A percentile compares a stretch with the other conserved stretches of the same genome.
Evolutionary conservation across 2,888 invertebrate genomes (phyloP).

Genomic region (Ennomos erosarius): DNA sequence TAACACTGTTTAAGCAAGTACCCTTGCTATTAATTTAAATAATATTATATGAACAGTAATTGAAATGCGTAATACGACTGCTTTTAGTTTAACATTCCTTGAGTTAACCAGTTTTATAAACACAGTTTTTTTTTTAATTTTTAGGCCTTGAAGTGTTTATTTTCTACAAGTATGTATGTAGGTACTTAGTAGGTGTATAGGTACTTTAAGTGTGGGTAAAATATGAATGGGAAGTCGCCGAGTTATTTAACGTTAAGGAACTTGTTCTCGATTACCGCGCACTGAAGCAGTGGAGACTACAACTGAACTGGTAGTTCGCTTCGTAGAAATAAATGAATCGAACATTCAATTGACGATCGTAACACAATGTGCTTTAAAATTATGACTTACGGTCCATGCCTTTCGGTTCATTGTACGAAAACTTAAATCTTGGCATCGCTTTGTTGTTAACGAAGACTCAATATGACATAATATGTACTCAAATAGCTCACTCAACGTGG

Average conservation of each 20-base stretch:
- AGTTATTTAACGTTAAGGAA: constrained; percentile 4
- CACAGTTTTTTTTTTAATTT: too few relatives aligned
- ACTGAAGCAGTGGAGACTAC: constrained; percentile 16
- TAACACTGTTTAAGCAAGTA: too few relatives aligned
- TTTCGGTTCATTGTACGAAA: constrained; percentile 36
- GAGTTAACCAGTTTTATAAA: too few relatives aligned
- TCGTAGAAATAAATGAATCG: constrained; percentile 35
- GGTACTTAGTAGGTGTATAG: too few relatives aligned
- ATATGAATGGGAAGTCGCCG: background rate
- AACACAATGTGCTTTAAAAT: constrained; percentile 20
- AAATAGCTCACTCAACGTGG: constrained; percentile 33
- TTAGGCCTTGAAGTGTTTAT: too few relatives aligned
- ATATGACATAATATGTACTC: constrained; percentile 38
- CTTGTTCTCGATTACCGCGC: constrained; percentile 9
- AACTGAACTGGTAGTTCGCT: constrained; percentile 29
- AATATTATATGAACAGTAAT: too few relatives aligned
- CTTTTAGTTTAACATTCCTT: too few relatives aligned
- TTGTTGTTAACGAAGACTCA: constrained; percentile 42
- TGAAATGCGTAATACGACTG: too few relatives aligned
- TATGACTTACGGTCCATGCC: constrained; percentile 27
- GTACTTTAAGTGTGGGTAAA: background rate
- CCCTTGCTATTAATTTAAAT: too few relatives aligned
- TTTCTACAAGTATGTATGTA: too few relatives aligned
- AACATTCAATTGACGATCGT: constrained; percentile 31
- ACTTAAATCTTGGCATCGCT: constrained; percentile 41